Evolutionary conservation across 1,140 invertebrate species (phyloP), one percentile per base, ranked within the genome.

Genomic region (Heliothis virescens): DNA sequence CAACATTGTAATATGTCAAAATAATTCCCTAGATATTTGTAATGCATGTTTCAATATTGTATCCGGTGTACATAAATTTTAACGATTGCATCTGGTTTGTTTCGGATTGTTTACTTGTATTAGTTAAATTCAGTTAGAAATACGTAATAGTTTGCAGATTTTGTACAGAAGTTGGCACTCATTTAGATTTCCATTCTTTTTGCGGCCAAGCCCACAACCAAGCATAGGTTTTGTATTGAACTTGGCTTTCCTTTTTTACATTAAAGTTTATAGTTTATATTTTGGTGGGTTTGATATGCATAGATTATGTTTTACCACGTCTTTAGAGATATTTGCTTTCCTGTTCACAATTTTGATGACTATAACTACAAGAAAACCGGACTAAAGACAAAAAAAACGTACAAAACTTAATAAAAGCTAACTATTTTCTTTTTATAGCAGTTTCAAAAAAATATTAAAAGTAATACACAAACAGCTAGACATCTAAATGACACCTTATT

Each of bases 401-500:
- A 26, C 21, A 26, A 26, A 26, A 26, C 21, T 26, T 26, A 26
- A 26, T 26, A 26, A 26, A 26, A 26, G 21, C 21, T 26, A 26
- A 26, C 21, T 26, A 26, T 26, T 26, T 26, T 26, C 21, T 26
- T 26, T 26, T 26, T 2, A 26, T 26, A 26, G 21, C 21, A 26
- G 21, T 26, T 26, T 26, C 21, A 1, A 1, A 26, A 52, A 21
- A 75, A 53, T 53, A 12, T n/a, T 13, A 41, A 29, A 76, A 65
- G 34, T 15, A 7, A 13, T 75, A 53, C 60, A 2, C 12, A 26
- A 26, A 26, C 21, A n/a, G 26, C 47, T 50, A 65, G 59, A 65
- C 60, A 41, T 65, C 60, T 63, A 65, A 48, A 65, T 65, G 47
- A 60, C 59, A 41, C 59, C 74, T 76, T 76, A 76, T 63, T 76